Evolutionary conservation across 2,888 invertebrate genomes (phyloP), one percentile per base, ranked within the genome.

Genomic region (Nymphalis urticae): DNA sequence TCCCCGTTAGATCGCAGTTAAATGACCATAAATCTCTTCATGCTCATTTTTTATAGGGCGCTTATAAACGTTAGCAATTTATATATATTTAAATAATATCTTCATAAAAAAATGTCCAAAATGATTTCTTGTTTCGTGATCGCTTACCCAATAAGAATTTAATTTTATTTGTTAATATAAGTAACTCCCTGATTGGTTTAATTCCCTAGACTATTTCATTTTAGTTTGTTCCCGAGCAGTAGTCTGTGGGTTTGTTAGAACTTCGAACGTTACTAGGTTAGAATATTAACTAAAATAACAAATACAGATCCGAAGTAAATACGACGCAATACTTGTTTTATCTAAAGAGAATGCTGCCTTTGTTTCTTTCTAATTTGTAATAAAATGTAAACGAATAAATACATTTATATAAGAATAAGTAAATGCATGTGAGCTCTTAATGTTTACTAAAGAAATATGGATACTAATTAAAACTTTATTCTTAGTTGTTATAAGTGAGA

Each of bases 231-330:
- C n/a, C 58, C 42, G n/a, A 66, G 27, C 36, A 24, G 59, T n/a
- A n/a, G 42, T 62, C 56, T 67, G 62, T n/a, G 62, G 66, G 54
- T 56, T 62, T 48, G 36, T 50, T 42, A 54, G 48, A 62, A 58
- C 62, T 56, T 24, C 17, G 24, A 58, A 9, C 21, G 32, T 24
- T 56, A 62, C 19, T 50, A 42, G 32, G 48, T 42, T 66, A 47
- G 48, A 62, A 62, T 67, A 67, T 42, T 67, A 42, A 67, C 54
- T 61, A 36, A 62, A 21, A 62, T 66, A 54, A 56, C 54, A 62
- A 62, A 67, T 67, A 56, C 36, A 42, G 10, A 48, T 32, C 32
- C 27, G 16, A 61, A 53, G 53, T 67, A 50, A 54, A 32, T 48
- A 48, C 16, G 48, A 61, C 27, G 36, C 8, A 17, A 27, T 58